Base-by-base conservation (phyloP, 2,797 vertebrate genomes). In the Pseudomugil tenellus region DNA sequence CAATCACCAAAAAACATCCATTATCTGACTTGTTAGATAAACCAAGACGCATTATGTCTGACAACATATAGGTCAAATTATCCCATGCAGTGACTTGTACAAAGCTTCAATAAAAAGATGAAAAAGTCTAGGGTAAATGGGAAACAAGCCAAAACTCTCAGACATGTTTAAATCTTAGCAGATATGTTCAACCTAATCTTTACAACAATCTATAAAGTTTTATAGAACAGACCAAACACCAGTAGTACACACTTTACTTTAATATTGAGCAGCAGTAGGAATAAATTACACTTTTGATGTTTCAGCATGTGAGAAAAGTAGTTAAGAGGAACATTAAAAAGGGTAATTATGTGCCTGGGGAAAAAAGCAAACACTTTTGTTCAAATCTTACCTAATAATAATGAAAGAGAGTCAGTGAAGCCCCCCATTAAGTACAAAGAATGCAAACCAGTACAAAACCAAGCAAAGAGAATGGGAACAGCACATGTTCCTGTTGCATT, bases 401-500 rank as follows among this genome's bases (percentile, higher is more conserved):
- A n/a, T 48, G 43, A 48, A 43, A 13, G 16, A 41, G 39, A 17
- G 43, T 48, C 43, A 9, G 12, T 25, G 23, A 14, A 25, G 16
- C 25, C 23, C 12, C 16, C 11, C 12, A 26, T 25, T 16, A 13
- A 52, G 25, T 0, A 26, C 5, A 43, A 17, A 43, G n/a, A 46
- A 21, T 9, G 19, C 43, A 46, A n/a, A 26, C 26, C 12, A 8
- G 26, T 28, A 17, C n/a, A 53, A 53, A 53, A 12, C 26, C 6
- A 53, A 8, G 51, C 6, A 53, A 16, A 16, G n/a, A 66, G 59
- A 28, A 35, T 31, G 57, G 67, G 71, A 52, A 67, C 67, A 76
- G 72, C 66, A 60, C 72, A 66, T 84, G 80, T 77, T 56, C 64
- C 32, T 25, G 69, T 81, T 84, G 80, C 82, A 59, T 80, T 83